Base-by-base conservation (phyloP, 2,113 vertebrate species). In the Stegastes partitus region DNA sequence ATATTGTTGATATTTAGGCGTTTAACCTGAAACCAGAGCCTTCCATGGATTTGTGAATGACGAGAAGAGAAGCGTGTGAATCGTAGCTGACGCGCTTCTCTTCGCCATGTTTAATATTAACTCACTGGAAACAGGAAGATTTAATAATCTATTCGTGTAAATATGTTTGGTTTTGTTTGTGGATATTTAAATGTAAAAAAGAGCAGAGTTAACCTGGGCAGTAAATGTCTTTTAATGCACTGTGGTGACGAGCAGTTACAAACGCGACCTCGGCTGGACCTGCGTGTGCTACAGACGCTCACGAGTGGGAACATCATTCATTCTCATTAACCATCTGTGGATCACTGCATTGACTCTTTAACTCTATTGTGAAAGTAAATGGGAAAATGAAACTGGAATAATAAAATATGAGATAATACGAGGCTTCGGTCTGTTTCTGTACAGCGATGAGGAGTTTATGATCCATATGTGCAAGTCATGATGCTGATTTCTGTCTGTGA, bases 111-210 rank as follows among this genome's bases (percentile, higher is more conserved):
- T 85, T 69, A 92, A 91, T 95, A 94, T 94, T 92, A 93, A 89
- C 92, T 92, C 95, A 95, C 95, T 97, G 94, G 95, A 94, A 95
- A 89, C 57, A 15, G 86, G 83, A 95, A 81, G 87, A 88, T 95
- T 95, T 94, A 94, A 93, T 94, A 93, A 92, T 90, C 89, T 95
- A 93, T 87, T 77, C 26, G n/a, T 94, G 93, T 94, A 94, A 89
- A 94, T 92, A 92, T 72, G 70, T 84, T 89, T 83, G 74, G 82
- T 70, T 89, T 89, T 80, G 76, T 80, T 80, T 91, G 83, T 92
- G 82, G 49, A 88, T 95, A 95, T 95, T 94, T 95, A 94, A 95
- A 85, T 94, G 91, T 94, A 85, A 85, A 85, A 45, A 55, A 51
- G 12, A 70, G 54, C 22, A 64, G 65, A 68, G 58, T 54, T 68